Evolutionary conservation across 2,797 vertebrate species (phyloP).

Genomic region (Kryptolebias ocellatus): DNA sequence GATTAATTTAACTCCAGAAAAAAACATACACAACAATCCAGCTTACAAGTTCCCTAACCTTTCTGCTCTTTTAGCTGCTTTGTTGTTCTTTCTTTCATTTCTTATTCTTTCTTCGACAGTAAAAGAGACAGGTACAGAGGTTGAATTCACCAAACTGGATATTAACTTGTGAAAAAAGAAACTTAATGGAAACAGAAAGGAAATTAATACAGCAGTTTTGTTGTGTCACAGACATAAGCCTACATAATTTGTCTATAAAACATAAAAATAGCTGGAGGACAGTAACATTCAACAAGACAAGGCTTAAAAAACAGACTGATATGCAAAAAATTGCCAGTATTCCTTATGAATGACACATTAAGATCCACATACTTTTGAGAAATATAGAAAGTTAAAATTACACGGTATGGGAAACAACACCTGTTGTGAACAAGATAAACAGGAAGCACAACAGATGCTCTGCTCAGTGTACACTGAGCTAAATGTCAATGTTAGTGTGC

Average conservation of each 20-base stretch:
- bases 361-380: not conserved
- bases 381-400: conserved; percentile 5
- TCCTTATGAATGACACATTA: no score
- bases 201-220: not conserved
- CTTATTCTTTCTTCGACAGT: not conserved
- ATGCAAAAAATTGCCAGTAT: no score
- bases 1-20: conserved; percentile 42
- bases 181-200: no score
- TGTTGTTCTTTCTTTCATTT: not conserved
- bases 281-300: conserved; percentile 20
- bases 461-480: not conserved
- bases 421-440: conserved; percentile 1
- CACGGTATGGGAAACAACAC: conserved; percentile 11
- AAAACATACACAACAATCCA: conserved; percentile 37
- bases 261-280: conserved; percentile 39
- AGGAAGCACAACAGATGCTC: conserved; percentile 8
- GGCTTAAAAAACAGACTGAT: no score
- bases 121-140: not conserved
- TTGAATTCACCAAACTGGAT: no score
- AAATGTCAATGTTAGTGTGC: conserved; percentile 3
- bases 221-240: conserved; percentile 7
- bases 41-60: conserved; percentile 22
- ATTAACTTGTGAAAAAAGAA: no score
- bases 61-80: conserved; percentile 7
- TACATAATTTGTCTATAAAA: conserved; percentile 18